These are phyloP conservation scores for Laticauda laticaudata DNA, from an alignment of 2,113 vertebrate species.

Conservation along the genomic window DNA sequence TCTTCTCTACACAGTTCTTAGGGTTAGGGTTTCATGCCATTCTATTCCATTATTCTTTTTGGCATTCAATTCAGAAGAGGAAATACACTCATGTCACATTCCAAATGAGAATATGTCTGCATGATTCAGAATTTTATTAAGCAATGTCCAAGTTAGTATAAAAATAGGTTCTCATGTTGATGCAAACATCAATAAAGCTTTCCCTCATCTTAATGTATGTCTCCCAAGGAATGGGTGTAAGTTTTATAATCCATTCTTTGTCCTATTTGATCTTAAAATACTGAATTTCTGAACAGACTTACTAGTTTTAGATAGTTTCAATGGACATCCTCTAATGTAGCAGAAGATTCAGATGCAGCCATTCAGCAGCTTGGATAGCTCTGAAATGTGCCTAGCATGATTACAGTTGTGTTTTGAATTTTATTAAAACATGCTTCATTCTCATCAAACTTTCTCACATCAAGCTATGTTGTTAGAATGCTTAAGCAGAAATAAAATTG, in stretches of 20 bases:
- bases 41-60: not conserved
- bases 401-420: not conserved
- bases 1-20: not conserved
- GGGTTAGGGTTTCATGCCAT: not conserved
- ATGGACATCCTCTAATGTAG: too few relatives aligned
- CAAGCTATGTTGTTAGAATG: not conserved
- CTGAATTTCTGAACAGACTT: not conserved
- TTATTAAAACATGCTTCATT: not conserved
- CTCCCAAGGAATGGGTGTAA: not conserved
- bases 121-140: not conserved
- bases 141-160: not conserved
- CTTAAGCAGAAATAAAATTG: not conserved
- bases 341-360: too few relatives aligned
- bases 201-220: not conserved
- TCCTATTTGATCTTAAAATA: not conserved
- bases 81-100: not conserved
- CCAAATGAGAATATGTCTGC: not conserved
- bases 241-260: not conserved
- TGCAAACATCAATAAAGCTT: not conserved
- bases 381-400: too few relatives aligned
- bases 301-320: not conserved
- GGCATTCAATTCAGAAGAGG: not conserved
- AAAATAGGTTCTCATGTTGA: not conserved
- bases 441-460: not conserved
- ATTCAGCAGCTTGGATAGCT: too few relatives aligned